A percentile compares a stretch with the other conserved stretches of the same genome.
phyloP scores from a whole-genome alignment of 1,140 invertebrate species.

The Ips typographus region DNA sequence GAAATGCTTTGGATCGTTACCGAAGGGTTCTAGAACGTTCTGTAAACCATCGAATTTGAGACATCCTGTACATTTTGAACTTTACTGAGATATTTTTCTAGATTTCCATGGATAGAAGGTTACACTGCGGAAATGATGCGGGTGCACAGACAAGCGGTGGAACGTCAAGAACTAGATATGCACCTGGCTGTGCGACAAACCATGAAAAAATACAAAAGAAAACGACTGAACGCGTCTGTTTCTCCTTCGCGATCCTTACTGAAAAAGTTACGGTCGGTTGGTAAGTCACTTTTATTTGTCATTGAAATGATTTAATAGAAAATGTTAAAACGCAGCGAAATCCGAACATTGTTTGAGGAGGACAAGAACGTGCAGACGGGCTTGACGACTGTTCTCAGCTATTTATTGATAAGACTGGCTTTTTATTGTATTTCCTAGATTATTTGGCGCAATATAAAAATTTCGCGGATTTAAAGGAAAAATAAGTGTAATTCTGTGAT shows the following conservation, averaged over 20 bases:
- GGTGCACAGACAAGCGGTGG: slow-evolving; percentile 52
- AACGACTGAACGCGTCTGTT: slow-evolving; percentile 29
- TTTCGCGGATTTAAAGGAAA: too few relatives aligned
- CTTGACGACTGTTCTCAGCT: background rate
- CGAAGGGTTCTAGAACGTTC: too few relatives aligned
- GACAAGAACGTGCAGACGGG: background rate
- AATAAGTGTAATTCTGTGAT: too few relatives aligned
- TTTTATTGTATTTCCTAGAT: too few relatives aligned
- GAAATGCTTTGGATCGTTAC: too few relatives aligned
- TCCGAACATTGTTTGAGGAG: background rate
- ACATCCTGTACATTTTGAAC: background rate
- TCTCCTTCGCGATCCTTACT: slow-evolving; percentile 12
- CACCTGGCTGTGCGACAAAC: slow-evolving; percentile 12
- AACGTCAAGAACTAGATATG: slow-evolving; percentile 49
- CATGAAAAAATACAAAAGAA: slow-evolving; percentile 21
- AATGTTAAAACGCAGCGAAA: background rate
- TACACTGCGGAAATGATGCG: slow-evolving; percentile 60
- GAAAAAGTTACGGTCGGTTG: background rate
- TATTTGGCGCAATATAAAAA: too few relatives aligned
- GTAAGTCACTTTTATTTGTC: background rate
- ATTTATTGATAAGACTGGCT: too few relatives aligned
- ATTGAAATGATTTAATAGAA: too few relatives aligned
- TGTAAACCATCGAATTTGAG: background rate
- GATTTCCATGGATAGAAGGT: slow-evolving; percentile 46
- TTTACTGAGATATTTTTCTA: background rate